Base-by-base conservation (phyloP, 2,113 vertebrate species). In the Pungitius pungitius region DNA sequence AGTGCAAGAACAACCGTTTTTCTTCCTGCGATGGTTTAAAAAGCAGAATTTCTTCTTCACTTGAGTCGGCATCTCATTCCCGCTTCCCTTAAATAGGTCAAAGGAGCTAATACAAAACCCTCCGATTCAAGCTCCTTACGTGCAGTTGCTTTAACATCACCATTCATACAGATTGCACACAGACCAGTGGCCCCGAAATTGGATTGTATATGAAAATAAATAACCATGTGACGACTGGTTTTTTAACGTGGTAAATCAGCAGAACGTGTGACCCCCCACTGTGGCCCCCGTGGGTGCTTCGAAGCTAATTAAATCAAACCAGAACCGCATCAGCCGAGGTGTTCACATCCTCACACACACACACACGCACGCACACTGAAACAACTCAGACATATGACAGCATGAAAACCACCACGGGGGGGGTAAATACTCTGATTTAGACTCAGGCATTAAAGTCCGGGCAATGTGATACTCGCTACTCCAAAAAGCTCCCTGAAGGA, bases 201-300 rank as follows among this genome's bases (percentile, higher is more conserved):
- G 89, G 67, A 83, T 64, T 61, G 67, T 75, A 58, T 73, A 79
- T 79, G 59, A 80, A 51, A 80, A 80, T 83, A 71, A 89, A 86
- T 78, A 76, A 81, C 77, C 55, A 26, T 72, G 69, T 58, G 40
- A 56, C 65, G 59, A 83, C 79, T 78, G 74, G 67, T 73, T 84
- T n/a, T 83, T 81, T 67, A 85, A 45, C 8, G 9, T 59, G 8
- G 69, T 67, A 78, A 84, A 87, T 90, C 84, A 88, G 84, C 80
- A 78, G 57, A 84, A 83, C 43, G 58, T 42, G 39, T 76, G 85
- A 85, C 78, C 82, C 56, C 82, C 56, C 45, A 17, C 61, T 24
- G 58, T 58, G 79, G 78, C 71, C 78, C 45, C 51, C 2, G 20
- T 24, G 47, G 35, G 39, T 59, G 72, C 45, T n/a, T 80, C 47